Evolutionary conservation across 2,888 invertebrate species (phyloP).

Genomic region (Harpalus rufipes): DNA sequence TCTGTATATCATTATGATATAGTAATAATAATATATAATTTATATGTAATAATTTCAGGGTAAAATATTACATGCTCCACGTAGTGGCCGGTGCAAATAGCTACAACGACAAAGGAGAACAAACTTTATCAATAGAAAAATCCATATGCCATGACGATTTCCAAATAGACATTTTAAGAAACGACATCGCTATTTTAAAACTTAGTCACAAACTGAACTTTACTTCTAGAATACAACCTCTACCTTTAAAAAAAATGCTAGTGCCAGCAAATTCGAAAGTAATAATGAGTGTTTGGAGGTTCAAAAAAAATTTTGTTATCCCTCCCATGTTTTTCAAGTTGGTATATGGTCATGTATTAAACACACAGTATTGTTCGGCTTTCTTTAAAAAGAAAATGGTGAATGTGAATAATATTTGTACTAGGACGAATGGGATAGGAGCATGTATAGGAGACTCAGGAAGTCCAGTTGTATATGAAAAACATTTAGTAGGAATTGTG

Average conservation of each 20-base stretch:
- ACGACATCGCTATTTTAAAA: slow-evolving; percentile 36
- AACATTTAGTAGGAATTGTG: slow-evolving; percentile 24
- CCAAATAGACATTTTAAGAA: not conserved
- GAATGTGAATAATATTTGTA: slow-evolving; percentile 15
- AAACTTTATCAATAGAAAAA: not conserved
- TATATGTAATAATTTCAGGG: slow-evolving; percentile 27
- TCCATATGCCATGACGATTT: slow-evolving; percentile 36
- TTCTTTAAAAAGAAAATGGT: not conserved
- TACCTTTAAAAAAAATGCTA: not conserved
- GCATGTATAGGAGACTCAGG: slow-evolving; percentile 48
- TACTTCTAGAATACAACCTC: not conserved
- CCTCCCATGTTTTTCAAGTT: slow-evolving; percentile 9
- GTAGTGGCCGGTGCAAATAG: slow-evolving; percentile 14
- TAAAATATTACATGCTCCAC: slow-evolving; percentile 28
- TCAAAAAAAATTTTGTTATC: not conserved
- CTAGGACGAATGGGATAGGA: not conserved
- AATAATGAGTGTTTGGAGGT: slow-evolving; percentile 4
- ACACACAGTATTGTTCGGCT: slow-evolving; percentile 16
- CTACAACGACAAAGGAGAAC: not conserved
- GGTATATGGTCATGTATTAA: not conserved
- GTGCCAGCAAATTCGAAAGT: not conserved
- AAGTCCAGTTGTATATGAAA: slow-evolving; percentile 13
- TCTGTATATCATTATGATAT: not conserved
- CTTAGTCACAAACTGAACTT: not conserved
- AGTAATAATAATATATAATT: not conserved